These are phyloP conservation scores for Acanthaster planci DNA, from an alignment of 35 echinoderm and acorn worm species.

Conservation along the genomic window DNA sequence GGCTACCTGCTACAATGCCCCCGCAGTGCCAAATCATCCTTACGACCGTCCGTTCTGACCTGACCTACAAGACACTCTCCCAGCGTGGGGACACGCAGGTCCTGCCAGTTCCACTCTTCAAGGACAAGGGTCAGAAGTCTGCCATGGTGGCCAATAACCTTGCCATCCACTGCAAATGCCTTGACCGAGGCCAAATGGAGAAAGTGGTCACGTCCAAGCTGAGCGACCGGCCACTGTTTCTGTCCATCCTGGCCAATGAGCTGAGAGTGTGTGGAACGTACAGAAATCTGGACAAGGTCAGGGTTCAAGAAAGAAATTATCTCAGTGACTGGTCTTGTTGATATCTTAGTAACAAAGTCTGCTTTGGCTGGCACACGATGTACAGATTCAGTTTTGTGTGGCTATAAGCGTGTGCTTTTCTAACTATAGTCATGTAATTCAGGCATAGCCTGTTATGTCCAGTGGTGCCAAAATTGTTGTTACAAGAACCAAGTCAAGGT, in stretches of 20 bases:
- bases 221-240: conserved; percentile 79
- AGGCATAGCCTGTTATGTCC: too few species aligned
- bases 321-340: too few species aligned
- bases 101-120: conserved; percentile 56
- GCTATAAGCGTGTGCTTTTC: too few species aligned
- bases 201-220: conserved; percentile 74
- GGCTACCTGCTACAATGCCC: conserved; percentile 72
- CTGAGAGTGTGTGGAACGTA: conserved; percentile 70
- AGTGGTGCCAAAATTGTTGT: too few species aligned
- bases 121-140: conserved; percentile 42
- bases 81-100: conserved; percentile 50
- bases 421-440: too few species aligned
- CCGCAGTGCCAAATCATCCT: conserved; percentile 85
- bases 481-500: too few species aligned
- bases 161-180: conserved; percentile 74
- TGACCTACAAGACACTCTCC: conserved; percentile 79
- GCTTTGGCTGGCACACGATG: too few species aligned
- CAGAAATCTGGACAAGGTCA: conserved; percentile 51
- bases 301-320: background rate
- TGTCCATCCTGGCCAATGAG: conserved; percentile 90
- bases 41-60: conserved; percentile 71
- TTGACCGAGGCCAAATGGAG: conserved; percentile 63
- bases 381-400: too few species aligned
- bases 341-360: too few species aligned
- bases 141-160: conserved; percentile 66